Base-by-base conservation (phyloP, 2,797 vertebrate genomes). In the Picus viridis region DNA sequence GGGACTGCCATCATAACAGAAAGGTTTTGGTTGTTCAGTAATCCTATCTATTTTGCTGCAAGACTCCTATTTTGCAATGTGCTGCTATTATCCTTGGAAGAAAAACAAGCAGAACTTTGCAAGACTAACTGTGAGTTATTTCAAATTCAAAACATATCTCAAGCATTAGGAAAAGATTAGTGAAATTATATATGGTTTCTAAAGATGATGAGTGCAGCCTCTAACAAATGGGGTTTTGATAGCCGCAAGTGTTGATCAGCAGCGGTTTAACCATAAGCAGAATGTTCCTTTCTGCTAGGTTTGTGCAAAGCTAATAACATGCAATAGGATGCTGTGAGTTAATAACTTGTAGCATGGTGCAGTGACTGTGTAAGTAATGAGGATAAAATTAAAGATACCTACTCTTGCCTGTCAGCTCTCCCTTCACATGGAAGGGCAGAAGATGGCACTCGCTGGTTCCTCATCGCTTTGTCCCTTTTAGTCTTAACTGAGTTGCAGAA, bases 1-100 rank as follows among this genome's bases (percentile, higher is more conserved):
- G 16, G 63, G 65, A 86, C 62, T 22, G 0, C 85, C 74, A 22
- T 64, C 84, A 34, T 76, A 88, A 43, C 39, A 57, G 88, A 84
- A 72, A 71, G 45, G 41, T 83, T 94, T 81, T 92, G 79, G 83
- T 92, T 81, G 71, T 86, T 89, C 88, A 92, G 70, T 73, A 85
- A 83, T 91, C 69, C 57, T 62, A 74, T 73, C 1, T 83, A 86
- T 91, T 95, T 96, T 96, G 79, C 84, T 92, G 82, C 79, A 83
- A n/a, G 56, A 70, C 82, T 58, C 79, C 43, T 89, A 23, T 91
- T 95, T 95, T 73, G 59, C 90, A 94, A 70, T 36, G 56, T 71
- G 74, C 58, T 96, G 69, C 83, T 90, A n/a, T 88, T 93, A 94
- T 90, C 92, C 85, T 68, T 32, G 43, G 47, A 93, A 92, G 78